These are phyloP conservation scores for Terrapene triunguis DNA, from an alignment of 2,113 vertebrate species.

Conservation along the genomic window DNA sequence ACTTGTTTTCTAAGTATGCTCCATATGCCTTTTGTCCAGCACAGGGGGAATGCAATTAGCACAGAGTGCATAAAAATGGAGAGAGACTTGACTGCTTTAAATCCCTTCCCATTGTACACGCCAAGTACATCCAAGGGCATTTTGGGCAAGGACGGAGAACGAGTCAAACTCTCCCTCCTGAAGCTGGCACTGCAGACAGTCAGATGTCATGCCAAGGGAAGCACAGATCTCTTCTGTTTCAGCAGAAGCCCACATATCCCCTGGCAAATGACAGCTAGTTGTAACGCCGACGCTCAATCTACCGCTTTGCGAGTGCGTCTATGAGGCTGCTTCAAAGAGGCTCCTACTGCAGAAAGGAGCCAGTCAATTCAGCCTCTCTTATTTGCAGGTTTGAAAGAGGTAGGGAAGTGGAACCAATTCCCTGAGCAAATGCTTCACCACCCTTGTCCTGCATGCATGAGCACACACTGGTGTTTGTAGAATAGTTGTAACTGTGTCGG, in stretches of 20 bases:
- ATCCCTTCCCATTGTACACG: not conserved
- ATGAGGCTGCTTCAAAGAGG: not conserved
- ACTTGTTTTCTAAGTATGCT: not conserved
- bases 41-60: not conserved
- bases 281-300: accelerated
- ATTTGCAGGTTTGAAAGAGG: accelerated
- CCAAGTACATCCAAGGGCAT: not conserved
- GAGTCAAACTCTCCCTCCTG: not conserved
- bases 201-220: not conserved
- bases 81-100: not conserved
- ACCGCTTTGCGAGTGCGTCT: accelerated
- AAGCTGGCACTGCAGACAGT: not conserved
- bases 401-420: not conserved
- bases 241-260: accelerated
- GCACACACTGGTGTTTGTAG: not conserved
- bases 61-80: not conserved
- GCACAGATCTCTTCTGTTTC: not conserved
- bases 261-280: not conserved
- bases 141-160: not conserved
- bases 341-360: not conserved
- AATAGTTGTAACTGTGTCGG: not conserved
- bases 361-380: accelerated
- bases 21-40: not conserved
- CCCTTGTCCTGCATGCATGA: not conserved
- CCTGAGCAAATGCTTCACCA: not conserved